These are phyloP conservation scores for Zosterops japonicus DNA, from an alignment of 2,113 vertebrate species.

Conservation along the genomic window DNA sequence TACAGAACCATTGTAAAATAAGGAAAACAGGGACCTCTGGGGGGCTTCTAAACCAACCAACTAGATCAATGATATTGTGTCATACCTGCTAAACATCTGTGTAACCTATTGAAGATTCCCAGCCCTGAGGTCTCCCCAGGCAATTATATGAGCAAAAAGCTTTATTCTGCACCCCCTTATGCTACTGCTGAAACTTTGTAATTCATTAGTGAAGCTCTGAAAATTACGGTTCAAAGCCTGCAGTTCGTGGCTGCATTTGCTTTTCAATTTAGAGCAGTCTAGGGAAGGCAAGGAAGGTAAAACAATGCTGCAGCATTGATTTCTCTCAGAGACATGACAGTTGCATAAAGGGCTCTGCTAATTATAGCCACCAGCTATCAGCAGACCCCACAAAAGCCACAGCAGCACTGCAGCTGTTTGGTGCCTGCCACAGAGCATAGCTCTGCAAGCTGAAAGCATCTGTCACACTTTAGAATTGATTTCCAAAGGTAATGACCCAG, in stretches of 20 bases:
- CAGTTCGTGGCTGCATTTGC: rapidly evolving
- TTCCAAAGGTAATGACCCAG: neutral
- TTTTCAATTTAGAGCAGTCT: neutral
- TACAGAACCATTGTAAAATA: neutral
- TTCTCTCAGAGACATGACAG: constrained; percentile 4
- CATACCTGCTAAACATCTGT: neutral
- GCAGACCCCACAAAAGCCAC: neutral
- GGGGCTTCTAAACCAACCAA: neutral
- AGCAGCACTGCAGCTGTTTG: neutral
- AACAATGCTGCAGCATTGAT: neutral
- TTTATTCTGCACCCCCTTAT: neutral
- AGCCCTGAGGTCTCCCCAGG: neutral
- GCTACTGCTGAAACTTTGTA: neutral
- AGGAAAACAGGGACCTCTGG: neutral
- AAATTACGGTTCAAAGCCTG: neutral
- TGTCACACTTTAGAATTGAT: neutral
- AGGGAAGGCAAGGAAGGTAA: neutral
- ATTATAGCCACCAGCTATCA: constrained; percentile 17
- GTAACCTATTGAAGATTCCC: neutral
- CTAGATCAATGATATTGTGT: neutral
- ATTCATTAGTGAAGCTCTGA: neutral
- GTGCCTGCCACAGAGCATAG: neutral
- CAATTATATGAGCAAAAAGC: neutral
- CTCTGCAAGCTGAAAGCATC: neutral
- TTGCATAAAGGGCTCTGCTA: constrained; percentile 19